Base-by-base conservation (phyloP, 2,888 invertebrate species). In the Eupithecia subfuscata region DNA sequence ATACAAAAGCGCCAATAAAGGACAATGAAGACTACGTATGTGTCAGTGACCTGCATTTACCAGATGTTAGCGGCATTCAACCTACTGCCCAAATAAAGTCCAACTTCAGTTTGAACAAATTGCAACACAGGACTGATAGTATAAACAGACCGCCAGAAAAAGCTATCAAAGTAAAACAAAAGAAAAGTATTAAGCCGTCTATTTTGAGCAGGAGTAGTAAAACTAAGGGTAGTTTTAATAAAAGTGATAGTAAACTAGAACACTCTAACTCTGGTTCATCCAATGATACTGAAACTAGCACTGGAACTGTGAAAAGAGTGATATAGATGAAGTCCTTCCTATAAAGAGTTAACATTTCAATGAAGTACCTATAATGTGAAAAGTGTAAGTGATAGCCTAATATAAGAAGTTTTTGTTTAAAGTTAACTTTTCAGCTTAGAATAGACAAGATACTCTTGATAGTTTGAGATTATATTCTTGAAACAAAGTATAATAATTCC, bases 221-320 rank as follows among this genome's bases (percentile, higher is more conserved):
- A 79, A 85, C 81, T 68, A 91, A 85, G 82, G 86, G 83, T 84
- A 84, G 85, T 78, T 88, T 80, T 80, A 85, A 70, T 75, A 90
- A 88, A 82, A 82, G 78, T 84, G 89, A 88, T 85, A 88, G 83
- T 76, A 90, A 89, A 81, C 86, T 92, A 81, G 94, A 95, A 84
- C 92, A 95, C 89, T 95, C 96, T 14, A 95, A 95, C 86, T 96
- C 96, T 12, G 96, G 96, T 78, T 96, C 95, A 12, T 95, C 96
- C 1, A 95, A 95, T 84, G 95, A 95, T 77, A 95, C 95, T 60
- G 95, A 94, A 88, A 88, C 92, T 9, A 95, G 95, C 85, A 95
- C 95, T 14, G 95, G 93, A 0, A 95, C 95, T 48, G 95, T 95
- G 0, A 93, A 88, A 82, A 91, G 90, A 84, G 87, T 93, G 90